Base-by-base conservation (phyloP, 2,797 vertebrate genomes). In the Coracias cyanogaster region DNA sequence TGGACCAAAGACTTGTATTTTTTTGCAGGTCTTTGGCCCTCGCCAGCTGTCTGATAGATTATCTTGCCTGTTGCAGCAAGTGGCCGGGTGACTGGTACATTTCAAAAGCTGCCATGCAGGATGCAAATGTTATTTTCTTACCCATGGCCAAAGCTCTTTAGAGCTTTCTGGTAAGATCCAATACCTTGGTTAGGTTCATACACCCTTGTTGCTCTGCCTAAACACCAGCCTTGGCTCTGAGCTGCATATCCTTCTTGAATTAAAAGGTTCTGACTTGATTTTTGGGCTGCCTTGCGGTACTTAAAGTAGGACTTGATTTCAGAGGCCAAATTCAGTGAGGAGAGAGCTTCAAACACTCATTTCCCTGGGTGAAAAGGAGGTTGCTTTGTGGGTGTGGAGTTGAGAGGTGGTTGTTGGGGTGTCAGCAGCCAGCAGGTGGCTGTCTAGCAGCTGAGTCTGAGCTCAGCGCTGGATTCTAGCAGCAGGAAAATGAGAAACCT, bases 1-100 rank as follows among this genome's bases (percentile, higher is more conserved):
- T 51, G 70, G 51, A 84, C 74, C 90, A 74, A 65, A 93, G 95
- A 70, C 90, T 89, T 61, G 86, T 92, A 15, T 92, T 89, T 92
- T 92, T 79, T 96, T 95, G 86, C 74, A 89, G 95, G 78, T 96
- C 95, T 94, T 93, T 95, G 86, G 39, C 89, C 78, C 71, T 92
- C 18, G 1, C 10, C 67, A 85, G 74, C 82, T 86, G 37, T 61
- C 66, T 82, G 93, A 17, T 92, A 91, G 55, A 80, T 93, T 87
- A 66, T 70, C 8, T 78, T 64, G 33, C 45, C 62, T 79, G 83
- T 84, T 1, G 7, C 82, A 88, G 77, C 73, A 80, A 82, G 83
- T 61, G 77, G 28, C 62, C 76, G 96, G 58, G 62, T 84, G 86
- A 76, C 79, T 77, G 73, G 29, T 72, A 31, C 74, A 15, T 86